A percentile compares a stretch with the other conserved stretches of the same genome.
Conservation (phyloP, 2,113 vertebrate species). For the Tautogolabrus adspersus region DNA sequence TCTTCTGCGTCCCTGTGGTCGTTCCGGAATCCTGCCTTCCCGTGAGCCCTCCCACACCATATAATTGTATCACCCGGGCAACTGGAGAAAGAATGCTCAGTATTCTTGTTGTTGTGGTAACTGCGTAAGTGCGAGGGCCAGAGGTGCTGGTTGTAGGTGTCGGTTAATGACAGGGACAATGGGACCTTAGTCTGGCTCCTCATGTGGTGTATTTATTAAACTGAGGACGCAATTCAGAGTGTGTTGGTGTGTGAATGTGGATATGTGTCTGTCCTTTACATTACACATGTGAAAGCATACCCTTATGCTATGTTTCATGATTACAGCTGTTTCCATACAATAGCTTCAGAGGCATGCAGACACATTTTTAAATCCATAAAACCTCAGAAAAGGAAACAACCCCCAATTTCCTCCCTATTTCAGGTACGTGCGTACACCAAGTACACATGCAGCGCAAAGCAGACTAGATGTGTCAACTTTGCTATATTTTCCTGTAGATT, state of each 20-base stretch:
- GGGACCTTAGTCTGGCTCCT: slow-evolving; percentile 59
- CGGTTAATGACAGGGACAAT: slow-evolving; percentile 62
- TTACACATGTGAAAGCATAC: slow-evolving; percentile 8
- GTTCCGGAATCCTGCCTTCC: slow-evolving; percentile 73
- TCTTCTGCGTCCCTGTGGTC: slow-evolving; percentile 67
- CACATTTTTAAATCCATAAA: slow-evolving; percentile 5
- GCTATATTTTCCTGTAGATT: no score
- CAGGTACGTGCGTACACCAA: no score
- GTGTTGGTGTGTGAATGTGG: neutral
- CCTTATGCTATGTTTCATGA: slow-evolving; percentile 2
- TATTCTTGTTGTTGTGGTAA: slow-evolving; percentile 70
- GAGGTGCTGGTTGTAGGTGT: slow-evolving; percentile 72
- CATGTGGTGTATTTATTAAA: slow-evolving; percentile 31
- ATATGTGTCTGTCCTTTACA: neutral
- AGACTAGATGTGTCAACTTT: no score
- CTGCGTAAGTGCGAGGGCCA: slow-evolving; percentile 65
- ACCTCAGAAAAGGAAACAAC: slow-evolving; percentile 20
- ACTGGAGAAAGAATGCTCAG: slow-evolving; percentile 78
- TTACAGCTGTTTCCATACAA: slow-evolving; percentile 26
- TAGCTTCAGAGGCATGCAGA: neutral
- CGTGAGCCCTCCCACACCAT: slow-evolving; percentile 74
- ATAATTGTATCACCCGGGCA: slow-evolving; percentile 78
- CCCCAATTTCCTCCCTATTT: neutral
- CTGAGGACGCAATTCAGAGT: slow-evolving; percentile 2
- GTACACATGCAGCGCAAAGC: no score